These are phyloP conservation scores for Mus spretus DNA, from an alignment of 2,797 vertebrate genomes.

Conservation along the genomic window DNA sequence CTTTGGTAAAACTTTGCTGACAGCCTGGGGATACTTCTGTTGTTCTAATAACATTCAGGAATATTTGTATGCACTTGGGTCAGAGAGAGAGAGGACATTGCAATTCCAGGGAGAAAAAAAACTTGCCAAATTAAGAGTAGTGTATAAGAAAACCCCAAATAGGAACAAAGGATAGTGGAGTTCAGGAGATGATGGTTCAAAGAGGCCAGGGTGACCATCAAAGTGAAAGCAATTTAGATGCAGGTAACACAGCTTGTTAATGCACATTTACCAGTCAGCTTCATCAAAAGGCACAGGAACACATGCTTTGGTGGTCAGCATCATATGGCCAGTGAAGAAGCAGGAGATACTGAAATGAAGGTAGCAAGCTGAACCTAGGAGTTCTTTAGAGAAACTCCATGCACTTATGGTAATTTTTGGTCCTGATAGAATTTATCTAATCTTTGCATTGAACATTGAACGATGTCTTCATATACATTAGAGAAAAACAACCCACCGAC, in stretches of 20 bases:
- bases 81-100: neutral
- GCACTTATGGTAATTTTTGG: constrained; percentile 18
- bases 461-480: neutral
- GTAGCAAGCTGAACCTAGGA: neutral
- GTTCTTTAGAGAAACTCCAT: neutral
- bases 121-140: neutral
- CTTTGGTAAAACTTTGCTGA: constrained; percentile 23
- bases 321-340: neutral
- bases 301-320: neutral
- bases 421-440: neutral
- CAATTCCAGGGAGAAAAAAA: neutral
- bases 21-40: neutral
- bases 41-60: neutral
- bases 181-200: neutral
- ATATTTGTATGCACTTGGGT: neutral
- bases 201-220: neutral
- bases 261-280: neutral
- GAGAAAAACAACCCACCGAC: neutral
- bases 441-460: neutral
- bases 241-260: neutral
- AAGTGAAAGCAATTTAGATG: neutral
- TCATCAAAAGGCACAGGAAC: neutral
- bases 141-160: neutral
- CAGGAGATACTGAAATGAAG: neutral
- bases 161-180: constrained; percentile 20